These are phyloP conservation scores for Eristalis arbustorum DNA, from an alignment of 2,888 invertebrate genomes.

Conservation along the genomic window DNA sequence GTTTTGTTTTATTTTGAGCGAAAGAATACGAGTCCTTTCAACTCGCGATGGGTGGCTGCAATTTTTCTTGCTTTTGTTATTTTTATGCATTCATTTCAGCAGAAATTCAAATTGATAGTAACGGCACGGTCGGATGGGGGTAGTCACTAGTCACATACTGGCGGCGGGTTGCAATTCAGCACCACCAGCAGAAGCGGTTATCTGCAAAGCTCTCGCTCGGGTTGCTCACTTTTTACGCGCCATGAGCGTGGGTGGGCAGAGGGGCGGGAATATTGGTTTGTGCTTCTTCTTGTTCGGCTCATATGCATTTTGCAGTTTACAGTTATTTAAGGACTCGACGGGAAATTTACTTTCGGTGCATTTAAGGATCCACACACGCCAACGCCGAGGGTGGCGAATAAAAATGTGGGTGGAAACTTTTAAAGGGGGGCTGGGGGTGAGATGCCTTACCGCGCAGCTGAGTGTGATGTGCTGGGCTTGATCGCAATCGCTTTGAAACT, in stretches of 20 bases:
- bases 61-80: conserved; percentile 46
- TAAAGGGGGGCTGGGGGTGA: conserved; percentile 15
- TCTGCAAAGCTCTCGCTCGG: conserved; percentile 43
- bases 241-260: neutral
- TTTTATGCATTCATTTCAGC: conserved; percentile 56
- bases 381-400: neutral
- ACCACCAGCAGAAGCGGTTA: conserved; percentile 19
- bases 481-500: conserved; percentile 40
- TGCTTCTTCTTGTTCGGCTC: neutral
- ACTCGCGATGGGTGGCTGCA: neutral
- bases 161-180: conserved; percentile 41
- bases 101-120: conserved; percentile 54
- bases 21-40: conserved; percentile 1
- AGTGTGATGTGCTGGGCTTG: conserved; percentile 12
- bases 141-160: neutral
- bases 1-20: neutral
- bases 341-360: conserved; percentile 56
- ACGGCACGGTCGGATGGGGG: neutral
- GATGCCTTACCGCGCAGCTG: neutral
- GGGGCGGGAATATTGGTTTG: conserved; percentile 17
- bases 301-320: conserved; percentile 48
- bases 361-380: conserved; percentile 14
- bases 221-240: neutral
- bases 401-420: conserved; percentile 13
- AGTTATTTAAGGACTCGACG: conserved; percentile 58